These are phyloP conservation scores for Labeo rohita DNA, from an alignment of 2,113 vertebrate species.

Conservation along the genomic window DNA sequence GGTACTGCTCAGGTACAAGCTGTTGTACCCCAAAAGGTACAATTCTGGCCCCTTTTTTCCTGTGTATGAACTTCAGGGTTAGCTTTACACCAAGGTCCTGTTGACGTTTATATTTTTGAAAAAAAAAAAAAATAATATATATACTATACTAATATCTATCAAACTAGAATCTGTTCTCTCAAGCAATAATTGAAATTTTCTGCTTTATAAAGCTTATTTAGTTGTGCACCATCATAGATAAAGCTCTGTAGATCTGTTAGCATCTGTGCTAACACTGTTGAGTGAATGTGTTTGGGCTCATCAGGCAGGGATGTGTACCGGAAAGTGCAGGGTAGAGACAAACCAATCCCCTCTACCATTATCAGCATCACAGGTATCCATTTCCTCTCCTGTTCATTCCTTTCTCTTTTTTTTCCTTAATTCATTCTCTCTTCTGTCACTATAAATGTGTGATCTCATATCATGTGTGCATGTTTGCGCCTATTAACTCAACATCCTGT, in stretches of 20 bases:
- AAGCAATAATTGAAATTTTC: background rate
- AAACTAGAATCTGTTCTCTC: background rate
- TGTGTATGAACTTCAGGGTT: no score
- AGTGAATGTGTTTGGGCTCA: slow-evolving; percentile 59
- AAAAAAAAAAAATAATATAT: no score
- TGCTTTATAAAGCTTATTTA: slow-evolving; percentile 2
- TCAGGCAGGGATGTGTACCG: slow-evolving; percentile 85
- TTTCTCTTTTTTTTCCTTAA: slow-evolving; percentile 29
- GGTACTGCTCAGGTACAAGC: no score
- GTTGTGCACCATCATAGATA: background rate
- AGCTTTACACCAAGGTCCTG: no score
- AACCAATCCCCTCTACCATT: slow-evolving; percentile 78
- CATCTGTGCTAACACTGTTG: background rate
- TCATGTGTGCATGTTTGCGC: background rate
- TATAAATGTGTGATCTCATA: background rate
- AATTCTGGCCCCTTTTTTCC: no score
- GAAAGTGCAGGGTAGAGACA: slow-evolving; percentile 87
- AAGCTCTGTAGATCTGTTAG: background rate
- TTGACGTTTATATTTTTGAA: no score
- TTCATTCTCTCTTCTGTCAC: background rate
- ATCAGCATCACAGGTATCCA: slow-evolving; percentile 84
- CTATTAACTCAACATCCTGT: background rate
- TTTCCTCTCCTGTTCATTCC: slow-evolving; percentile 33
- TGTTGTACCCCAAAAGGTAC: no score
- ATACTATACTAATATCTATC: no score